phyloP scores from a whole-genome alignment of 2,888 invertebrate genomes.

The Hirtodrosophila histrioides region DNA sequence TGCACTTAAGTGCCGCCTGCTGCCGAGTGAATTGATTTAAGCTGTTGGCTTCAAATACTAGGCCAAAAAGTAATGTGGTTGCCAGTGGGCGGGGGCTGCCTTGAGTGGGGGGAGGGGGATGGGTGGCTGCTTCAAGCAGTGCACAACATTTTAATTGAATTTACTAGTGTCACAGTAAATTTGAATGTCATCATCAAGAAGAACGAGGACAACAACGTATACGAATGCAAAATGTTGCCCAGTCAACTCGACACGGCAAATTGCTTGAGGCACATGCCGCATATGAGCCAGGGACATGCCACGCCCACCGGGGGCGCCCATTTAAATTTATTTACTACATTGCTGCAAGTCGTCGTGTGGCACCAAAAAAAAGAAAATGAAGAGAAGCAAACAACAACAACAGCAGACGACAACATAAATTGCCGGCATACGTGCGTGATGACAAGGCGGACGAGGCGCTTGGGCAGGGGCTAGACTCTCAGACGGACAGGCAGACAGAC shows the following conservation, averaged over 20 bases:
- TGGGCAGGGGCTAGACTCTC: slow-evolving; percentile 31
- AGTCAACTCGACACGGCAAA: slow-evolving; percentile 61
- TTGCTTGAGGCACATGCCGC: slow-evolving; percentile 45
- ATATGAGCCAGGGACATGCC: background rate
- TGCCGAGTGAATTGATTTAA: slow-evolving; percentile 48
- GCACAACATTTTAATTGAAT: slow-evolving; percentile 74
- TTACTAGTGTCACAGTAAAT: slow-evolving; percentile 70
- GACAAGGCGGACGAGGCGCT: slow-evolving; percentile 47
- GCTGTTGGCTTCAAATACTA: slow-evolving; percentile 23
- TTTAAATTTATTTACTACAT: slow-evolving; percentile 73
- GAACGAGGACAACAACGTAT: slow-evolving; percentile 3
- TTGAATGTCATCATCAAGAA: slow-evolving; percentile 69
- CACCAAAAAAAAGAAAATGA: slow-evolving; percentile 18
- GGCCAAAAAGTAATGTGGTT: slow-evolving; percentile 46
- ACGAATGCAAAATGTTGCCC: slow-evolving; percentile 46
- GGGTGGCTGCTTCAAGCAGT: slow-evolving; percentile 32
- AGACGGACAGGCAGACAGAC: slow-evolving; percentile 10
- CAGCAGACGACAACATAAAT: slow-evolving; percentile 69
- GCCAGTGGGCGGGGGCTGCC: slow-evolving; percentile 22
- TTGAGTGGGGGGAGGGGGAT: background rate
- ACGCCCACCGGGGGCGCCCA: slow-evolving; percentile 39
- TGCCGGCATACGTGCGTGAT: slow-evolving; percentile 74
- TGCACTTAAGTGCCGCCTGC: slow-evolving; percentile 49
- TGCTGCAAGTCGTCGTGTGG: slow-evolving; percentile 30
- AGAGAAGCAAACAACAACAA: slow-evolving; percentile 17